Conservation (phyloP, 1,140 invertebrate species). For the Colletes latitarsis region DNA sequence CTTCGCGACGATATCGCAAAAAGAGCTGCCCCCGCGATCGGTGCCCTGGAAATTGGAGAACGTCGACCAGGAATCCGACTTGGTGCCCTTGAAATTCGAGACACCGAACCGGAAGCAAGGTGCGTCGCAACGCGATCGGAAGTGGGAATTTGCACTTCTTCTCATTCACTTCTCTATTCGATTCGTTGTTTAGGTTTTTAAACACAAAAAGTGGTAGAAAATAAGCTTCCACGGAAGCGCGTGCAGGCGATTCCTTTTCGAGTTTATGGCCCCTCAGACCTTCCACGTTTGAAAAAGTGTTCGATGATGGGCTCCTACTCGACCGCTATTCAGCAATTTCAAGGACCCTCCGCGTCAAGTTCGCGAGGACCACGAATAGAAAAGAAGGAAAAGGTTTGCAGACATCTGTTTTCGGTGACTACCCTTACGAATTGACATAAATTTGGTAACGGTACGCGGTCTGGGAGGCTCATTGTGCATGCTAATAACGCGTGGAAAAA, state of each 20-base stretch:
- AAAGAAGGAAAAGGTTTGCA: not conserved
- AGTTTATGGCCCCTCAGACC: no score
- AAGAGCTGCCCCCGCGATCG: constrained; percentile 2
- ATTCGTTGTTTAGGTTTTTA: no score
- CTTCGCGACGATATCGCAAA: constrained; percentile 14
- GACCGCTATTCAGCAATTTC: no score
- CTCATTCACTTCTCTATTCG: no score
- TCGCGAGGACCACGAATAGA: not conserved
- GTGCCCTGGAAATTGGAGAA: constrained; percentile 40
- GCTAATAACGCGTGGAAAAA: constrained; percentile 57
- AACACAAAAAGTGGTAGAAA: no score
- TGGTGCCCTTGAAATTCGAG: constrained; percentile 46
- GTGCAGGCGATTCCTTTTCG: no score
- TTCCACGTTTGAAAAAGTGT: no score
- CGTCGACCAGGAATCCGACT: not conserved
- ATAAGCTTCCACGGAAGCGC: no score
- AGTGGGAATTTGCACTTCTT: no score
- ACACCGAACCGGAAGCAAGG: constrained; percentile 41
- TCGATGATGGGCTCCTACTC: no score
- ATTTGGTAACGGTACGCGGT: not conserved
- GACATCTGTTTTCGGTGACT: constrained; percentile 1
- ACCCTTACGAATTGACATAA: not conserved
- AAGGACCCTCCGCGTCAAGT: no score
- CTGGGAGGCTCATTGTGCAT: constrained; percentile 48
- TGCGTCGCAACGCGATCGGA: not conserved